A percentile compares a stretch with the other conserved stretches of the same genome.
These are phyloP conservation scores for Cotesia chilonis DNA, from an alignment of 1,140 invertebrate species.

Conservation along the genomic window DNA sequence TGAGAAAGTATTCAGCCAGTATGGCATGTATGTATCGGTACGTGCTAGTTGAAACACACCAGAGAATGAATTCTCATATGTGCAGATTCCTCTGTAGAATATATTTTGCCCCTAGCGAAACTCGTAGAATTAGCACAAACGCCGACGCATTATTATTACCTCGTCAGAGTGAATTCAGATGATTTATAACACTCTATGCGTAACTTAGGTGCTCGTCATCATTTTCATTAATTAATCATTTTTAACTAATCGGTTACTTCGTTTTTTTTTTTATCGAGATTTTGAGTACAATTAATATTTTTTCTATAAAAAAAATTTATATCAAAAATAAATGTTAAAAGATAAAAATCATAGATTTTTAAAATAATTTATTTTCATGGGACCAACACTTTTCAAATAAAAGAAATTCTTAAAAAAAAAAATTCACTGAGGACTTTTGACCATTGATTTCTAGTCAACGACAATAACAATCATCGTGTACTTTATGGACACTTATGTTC, in stretches of 20 bases:
- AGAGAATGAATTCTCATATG: neutral
- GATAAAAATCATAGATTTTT: too few species aligned
- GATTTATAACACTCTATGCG: constrained; percentile 51
- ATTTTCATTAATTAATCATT: constrained; percentile 53
- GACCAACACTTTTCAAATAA: too few species aligned
- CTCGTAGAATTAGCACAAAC: constrained; percentile 51
- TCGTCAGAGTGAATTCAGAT: constrained; percentile 40
- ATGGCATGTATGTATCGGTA: constrained; percentile 5
- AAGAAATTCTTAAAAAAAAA: too few species aligned
- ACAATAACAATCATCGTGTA: neutral
- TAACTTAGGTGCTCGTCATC: constrained; percentile 46
- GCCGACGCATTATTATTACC: constrained; percentile 45
- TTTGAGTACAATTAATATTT: too few species aligned
- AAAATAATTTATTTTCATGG: too few species aligned
- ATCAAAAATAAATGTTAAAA: too few species aligned
- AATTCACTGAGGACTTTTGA: neutral
- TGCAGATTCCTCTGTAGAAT: neutral
- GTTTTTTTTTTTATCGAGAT: neutral
- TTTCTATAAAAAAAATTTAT: too few species aligned
- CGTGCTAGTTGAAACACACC: neutral
- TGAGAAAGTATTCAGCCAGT: constrained; percentile 4
- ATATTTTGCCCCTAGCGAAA: constrained; percentile 31
- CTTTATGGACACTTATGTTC: neutral
- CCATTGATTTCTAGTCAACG: neutral
- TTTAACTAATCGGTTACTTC: constrained; percentile 53